Percentiles rank a stretch among this genome's conserved stretches.
Evolutionary conservation across 2,888 invertebrate genomes (phyloP).

Genomic region (Dolichopus griseipennis): DNA sequence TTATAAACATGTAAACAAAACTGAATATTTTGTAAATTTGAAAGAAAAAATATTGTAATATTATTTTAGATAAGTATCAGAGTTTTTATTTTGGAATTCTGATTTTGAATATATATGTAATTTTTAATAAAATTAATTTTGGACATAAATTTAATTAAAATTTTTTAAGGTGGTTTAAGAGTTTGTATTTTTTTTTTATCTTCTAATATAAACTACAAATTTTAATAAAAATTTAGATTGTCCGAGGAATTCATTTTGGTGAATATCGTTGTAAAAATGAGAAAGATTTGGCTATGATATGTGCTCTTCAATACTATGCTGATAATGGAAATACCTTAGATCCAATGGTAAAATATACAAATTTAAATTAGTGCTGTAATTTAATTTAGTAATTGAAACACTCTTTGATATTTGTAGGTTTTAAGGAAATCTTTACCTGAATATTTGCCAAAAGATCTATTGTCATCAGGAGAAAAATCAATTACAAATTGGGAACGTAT

Average conservation of each 20-base stretch:
- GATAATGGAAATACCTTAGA: slow-evolving; percentile 64
- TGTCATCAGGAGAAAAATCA: slow-evolving; percentile 52
- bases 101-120: too few species aligned
- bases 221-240: slow-evolving; percentile 44
- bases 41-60: too few species aligned
- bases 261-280: slow-evolving; percentile 81
- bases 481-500: slow-evolving; percentile 62
- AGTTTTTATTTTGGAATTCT: too few species aligned
- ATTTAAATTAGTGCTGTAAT: too few species aligned
- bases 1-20: too few species aligned
- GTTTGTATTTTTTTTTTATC: too few species aligned
- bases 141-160: too few species aligned
- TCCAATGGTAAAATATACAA: slow-evolving; percentile 48
- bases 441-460: slow-evolving; percentile 34
- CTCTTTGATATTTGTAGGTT: slow-evolving; percentile 21
- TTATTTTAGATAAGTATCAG: too few species aligned
- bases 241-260: slow-evolving; percentile 80
- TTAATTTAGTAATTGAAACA: background rate
- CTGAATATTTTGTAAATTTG: too few species aligned
- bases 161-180: too few species aligned
- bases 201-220: too few species aligned
- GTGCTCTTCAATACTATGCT: slow-evolving; percentile 84
- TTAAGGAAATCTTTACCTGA: slow-evolving; percentile 29
- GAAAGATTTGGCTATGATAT: slow-evolving; percentile 77
- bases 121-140: too few species aligned